Base-by-base conservation (phyloP, 1,140 invertebrate genomes). In the Drosophila ficusphila region DNA sequence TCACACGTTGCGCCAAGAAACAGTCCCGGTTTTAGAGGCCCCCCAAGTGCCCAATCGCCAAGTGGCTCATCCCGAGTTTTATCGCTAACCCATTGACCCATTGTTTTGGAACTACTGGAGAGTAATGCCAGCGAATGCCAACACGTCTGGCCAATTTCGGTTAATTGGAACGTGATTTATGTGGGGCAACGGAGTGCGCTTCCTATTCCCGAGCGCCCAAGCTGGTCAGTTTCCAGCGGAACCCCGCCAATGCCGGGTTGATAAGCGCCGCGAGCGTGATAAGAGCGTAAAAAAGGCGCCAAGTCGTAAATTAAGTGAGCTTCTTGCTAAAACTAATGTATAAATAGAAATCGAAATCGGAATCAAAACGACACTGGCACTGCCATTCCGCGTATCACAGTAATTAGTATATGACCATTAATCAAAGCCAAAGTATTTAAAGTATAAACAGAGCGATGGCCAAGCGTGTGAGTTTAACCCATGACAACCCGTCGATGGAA, bases 91-190 rank as follows among this genome's bases (percentile, higher is more conserved):
- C 57, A 44, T 46, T 48, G 56, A 64, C 18, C 14, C 29, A 38
- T 61, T 64, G 36, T 49, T 68, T 16, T 14, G 36, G 44, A 19
- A 33, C 21, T 48, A 39, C 44, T 23, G 34, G 16, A 75, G 34
- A 39, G 58, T 56, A 73, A 64, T 64, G 58, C 42, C 70, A 64
- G 14, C 27, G 44, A 73, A 74, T 85, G 77, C 81, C 82, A 73
- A 52, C 81, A 85, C 81, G 81, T 85, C 67, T 85, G 62, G 57
- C 57, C 60, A 79, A 61, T 88, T 88, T 69, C 48, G 60, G 44
- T 39, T 44, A 73, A 76, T 64, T 64, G 72, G 75, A 73, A 85
- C 81, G 81, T 85, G 81, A 85, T 85, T 72, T 85, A 76, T 85
- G 81, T 73, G 72, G 72, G 61, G 18, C 76, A 73, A 70, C 57